Base-by-base conservation (phyloP, 2,888 invertebrate genomes). In the Lasioglossum calceatum region DNA sequence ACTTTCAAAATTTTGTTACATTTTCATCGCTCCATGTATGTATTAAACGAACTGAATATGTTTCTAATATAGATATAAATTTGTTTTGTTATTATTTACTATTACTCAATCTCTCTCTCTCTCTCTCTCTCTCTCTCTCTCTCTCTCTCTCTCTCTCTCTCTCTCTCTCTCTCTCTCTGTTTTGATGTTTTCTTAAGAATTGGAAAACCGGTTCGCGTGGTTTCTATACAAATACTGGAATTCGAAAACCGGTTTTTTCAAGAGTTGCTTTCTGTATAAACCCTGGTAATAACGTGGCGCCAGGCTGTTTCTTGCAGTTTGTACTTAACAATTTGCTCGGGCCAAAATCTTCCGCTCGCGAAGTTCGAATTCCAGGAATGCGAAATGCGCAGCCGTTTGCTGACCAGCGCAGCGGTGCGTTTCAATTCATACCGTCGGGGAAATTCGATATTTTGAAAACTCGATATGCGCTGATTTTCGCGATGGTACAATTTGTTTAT, bases 381-480 rank as follows among this genome's bases (percentile, higher is more conserved):
- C 19, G 70, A 4, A 19, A 72, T 77, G 14, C 39, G 36, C 39
- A 32, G 16, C 23, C 10, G 58, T n/a, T 32, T 19, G 23, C 44
- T 4, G 39, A 12, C 70, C n/a, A 39, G 10, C 10, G 14, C 12
- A 23, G 4, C 19, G 14, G 44, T n/a, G 23, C 27, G 58, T 70
- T 77, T 82, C 42, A 74, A 58, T 73, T 74, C 44, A 12, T 39
- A 32, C 47, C 14, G 4, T 14, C 4, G 36, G 58, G 47, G 77
- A 58, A 23, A 27, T 74, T 74, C 32, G 77, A 77, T 58, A 77
- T 61, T 74, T 32, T 8, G 3, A 70, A 58, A 78, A 82, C 78
- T 58, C 71, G 74, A 72, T 50, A n/a, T 23, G 12, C 42, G 73
- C 73, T 42, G 85, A 79, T 39, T 42, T 19, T 14, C n/a, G 32